Evolutionary conservation across 2,797 vertebrate species (phyloP).

Genomic region (Phataginus tetradactyla): DNA sequence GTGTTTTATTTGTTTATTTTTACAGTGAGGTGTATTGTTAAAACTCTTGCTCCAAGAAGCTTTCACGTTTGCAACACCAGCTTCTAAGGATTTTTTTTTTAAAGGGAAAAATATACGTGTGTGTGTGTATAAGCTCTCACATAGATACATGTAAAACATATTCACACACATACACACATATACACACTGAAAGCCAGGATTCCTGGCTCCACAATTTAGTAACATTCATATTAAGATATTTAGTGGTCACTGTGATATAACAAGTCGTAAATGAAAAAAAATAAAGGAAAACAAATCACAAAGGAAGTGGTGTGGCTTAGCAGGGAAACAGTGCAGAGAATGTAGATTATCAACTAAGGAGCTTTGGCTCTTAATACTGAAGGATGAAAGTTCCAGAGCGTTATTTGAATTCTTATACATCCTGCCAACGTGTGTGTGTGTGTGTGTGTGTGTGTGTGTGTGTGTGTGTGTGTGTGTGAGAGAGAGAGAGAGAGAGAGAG

Average conservation of each 20-base stretch:
- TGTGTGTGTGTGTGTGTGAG: too few relatives aligned
- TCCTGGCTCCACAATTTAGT: constrained; percentile 84
- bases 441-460: background rate
- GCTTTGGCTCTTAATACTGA: constrained; percentile 80
- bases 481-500: background rate
- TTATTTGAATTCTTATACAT: constrained; percentile 76
- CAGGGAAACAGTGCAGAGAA: constrained; percentile 70
- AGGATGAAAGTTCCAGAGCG: constrained; percentile 79
- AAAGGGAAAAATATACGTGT: constrained; percentile 84
- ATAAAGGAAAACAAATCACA: constrained; percentile 58
- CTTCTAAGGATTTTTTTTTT: constrained; percentile 85
- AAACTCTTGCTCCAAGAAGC: constrained; percentile 88
- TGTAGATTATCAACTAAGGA: constrained; percentile 77
- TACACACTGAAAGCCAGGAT: constrained; percentile 79
- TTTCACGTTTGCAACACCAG: constrained; percentile 91
- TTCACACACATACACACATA: constrained; percentile 30
- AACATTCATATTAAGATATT: constrained; percentile 89
- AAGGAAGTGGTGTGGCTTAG: constrained; percentile 79
- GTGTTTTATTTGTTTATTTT: constrained; percentile 80
- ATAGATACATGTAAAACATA: constrained; percentile 59
- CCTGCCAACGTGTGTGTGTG: constrained; percentile 74
- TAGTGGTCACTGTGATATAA: constrained; percentile 88
- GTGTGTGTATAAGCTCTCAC: constrained; percentile 74
- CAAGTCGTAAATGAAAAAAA: constrained; percentile 69
- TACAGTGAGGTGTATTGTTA: constrained; percentile 85